Evolutionary conservation across 2,113 vertebrate species (phyloP).

Genomic region (Mus musculus): GRCm39 chrX:50748001-50748500

Average conservation of each 20-base stretch:
- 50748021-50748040: not conserved
- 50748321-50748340: not conserved
- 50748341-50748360: not conserved
- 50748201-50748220: not conserved
- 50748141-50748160: not conserved
- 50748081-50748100: not conserved
- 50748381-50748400: not conserved
- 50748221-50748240: not conserved
- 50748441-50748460: not conserved
- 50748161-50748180: not conserved
- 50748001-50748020: not conserved
- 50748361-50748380: not conserved
- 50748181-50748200: not conserved
- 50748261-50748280: not conserved
- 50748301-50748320: too few relatives aligned
- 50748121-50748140: too few relatives aligned
- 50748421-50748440: not conserved
- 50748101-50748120: not conserved
- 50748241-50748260: not conserved
- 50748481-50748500: not conserved
- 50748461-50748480: not conserved
- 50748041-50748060: not conserved
- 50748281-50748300: not conserved
- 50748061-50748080: not conserved
- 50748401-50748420: not conserved